phyloP scores from a whole-genome alignment of 2,113 vertebrate species.

The Apistogramma diplotaenia region DNA sequence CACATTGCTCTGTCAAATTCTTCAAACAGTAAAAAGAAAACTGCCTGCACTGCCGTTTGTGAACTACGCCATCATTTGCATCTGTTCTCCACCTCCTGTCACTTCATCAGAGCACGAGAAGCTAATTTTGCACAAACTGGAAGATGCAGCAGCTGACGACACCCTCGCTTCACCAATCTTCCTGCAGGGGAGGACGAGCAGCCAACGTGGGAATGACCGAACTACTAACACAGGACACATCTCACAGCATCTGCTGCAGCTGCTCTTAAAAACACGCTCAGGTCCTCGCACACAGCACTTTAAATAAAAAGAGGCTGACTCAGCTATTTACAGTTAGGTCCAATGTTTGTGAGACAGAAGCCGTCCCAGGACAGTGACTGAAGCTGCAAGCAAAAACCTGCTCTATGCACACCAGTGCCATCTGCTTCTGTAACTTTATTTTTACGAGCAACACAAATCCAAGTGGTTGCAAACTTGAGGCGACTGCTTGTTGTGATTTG shows the following conservation, averaged over 20 bases:
- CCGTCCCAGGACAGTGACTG: background rate
- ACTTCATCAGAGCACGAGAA: background rate
- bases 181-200: background rate
- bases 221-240: background rate
- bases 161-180: background rate
- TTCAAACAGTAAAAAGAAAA: background rate
- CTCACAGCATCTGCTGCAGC: conserved; percentile 14
- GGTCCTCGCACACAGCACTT: background rate
- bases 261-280: conserved; percentile 33
- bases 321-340: conserved; percentile 66
- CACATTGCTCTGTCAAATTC: conserved; percentile 19
- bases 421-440: background rate
- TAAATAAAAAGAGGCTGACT: background rate
- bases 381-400: background rate
- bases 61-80: background rate
- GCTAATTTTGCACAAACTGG: background rate
- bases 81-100: background rate
- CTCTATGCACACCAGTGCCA: background rate
- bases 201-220: conserved; percentile 1
- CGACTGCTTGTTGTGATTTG: no score
- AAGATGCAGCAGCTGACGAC: background rate
- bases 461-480: background rate
- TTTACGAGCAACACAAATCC: background rate
- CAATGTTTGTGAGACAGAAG: conserved; percentile 16
- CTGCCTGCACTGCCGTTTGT: background rate